Evolutionary conservation across 1,140 invertebrate species (phyloP).

Genomic region (Leptopilina boulardi): DNA sequence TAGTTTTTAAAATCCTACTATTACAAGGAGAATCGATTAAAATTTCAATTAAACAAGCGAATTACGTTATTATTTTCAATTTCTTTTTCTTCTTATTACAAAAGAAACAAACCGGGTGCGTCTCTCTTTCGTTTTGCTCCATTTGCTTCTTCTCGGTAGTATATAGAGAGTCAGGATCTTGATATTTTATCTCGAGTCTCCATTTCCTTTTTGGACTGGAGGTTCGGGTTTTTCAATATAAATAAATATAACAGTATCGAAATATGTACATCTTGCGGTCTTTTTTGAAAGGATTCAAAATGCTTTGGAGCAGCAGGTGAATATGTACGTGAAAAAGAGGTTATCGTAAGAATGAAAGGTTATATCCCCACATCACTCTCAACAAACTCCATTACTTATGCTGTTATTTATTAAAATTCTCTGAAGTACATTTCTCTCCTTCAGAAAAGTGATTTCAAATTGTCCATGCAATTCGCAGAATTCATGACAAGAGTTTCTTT

Average conservation of each 20-base stretch:
- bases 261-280: too few relatives aligned
- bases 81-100: not conserved
- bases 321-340: conserved; percentile 3
- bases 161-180: not conserved
- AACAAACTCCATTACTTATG: conserved; percentile 5
- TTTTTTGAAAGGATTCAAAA: not conserved
- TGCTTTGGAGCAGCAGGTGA: not conserved
- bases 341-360: conserved; percentile 1
- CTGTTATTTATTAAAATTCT: not conserved
- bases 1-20: not conserved
- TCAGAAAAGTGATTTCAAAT: not conserved
- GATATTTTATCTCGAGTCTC: not conserved
- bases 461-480: not conserved
- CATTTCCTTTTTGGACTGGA: not conserved
- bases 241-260: not conserved
- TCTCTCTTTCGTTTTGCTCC: not conserved
- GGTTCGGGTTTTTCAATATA: not conserved
- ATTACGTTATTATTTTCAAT: not conserved
- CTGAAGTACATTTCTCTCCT: not conserved
- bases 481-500: not conserved
- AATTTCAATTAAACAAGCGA: not conserved
- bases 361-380: not conserved
- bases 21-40: not conserved
- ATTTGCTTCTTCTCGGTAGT: conserved; percentile 4
- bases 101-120: conserved; percentile 18